Base-by-base conservation (phyloP, 2,113 vertebrate genomes). In the Bubalus kerabau region DNA sequence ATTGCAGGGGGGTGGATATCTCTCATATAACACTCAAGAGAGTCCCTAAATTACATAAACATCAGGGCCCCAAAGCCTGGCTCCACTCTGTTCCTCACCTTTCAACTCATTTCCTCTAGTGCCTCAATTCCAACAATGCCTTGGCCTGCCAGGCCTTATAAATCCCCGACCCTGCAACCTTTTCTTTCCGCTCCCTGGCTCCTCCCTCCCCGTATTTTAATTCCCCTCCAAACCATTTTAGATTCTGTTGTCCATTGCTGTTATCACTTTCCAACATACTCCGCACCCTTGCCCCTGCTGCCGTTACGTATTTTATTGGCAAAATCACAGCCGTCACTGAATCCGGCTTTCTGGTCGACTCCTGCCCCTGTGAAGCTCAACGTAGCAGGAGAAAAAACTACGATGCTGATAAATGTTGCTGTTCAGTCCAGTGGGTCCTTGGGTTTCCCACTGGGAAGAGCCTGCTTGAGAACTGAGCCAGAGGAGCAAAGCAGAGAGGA, bases 281-380 rank as follows among this genome's bases (percentile, higher is more conserved):
- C 57, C 36, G 24, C 15, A 1, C 67, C 23, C 11, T 64, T 15
- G 86, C 21, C 12, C 71, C 24, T n/a, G 32, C 15, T 46, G 40
- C 87, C 64, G 2, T 46, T 36, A 5, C 1, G 14, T 5, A 12
- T 0, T 9, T 9, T 6, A 12, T 0, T 30, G 30, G 23, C 12
- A 16, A 64, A 57, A 9, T 4, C 13, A 21, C 8, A 17, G 57
- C 57, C 6, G 9, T 43, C 5, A 21, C 14, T 30, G 30, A 36
- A 19, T 28, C 23, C 67, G 46, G 17, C 48, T 24, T 78, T 40
- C 46, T 32, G 40, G 46, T 36, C 24, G 36, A 64, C 10, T 15
- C 54, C 46, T 43, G 28, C 32, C 3, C 7, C 21, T 28, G n/a
- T 0, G 21, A 14, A 3, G 21, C 52, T 74, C 50, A 23, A 0